Conservation (phyloP, 2,113 vertebrate genomes). For the Trematocara variabile region DNA sequence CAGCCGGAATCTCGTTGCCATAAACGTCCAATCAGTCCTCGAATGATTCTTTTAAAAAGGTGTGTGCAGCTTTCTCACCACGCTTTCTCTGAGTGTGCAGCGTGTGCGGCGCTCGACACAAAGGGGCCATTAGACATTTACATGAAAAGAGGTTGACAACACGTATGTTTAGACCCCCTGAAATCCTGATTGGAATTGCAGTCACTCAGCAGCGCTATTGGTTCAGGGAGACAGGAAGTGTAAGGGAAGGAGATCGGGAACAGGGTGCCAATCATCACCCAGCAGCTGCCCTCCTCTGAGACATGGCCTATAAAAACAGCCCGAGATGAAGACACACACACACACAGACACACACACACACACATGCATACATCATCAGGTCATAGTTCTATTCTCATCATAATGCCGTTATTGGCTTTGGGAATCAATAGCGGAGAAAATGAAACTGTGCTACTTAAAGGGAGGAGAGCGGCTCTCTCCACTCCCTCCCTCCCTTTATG, state of each 20-base stretch:
- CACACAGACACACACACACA: neutral
- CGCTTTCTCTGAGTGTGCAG: neutral
- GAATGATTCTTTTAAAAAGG: neutral
- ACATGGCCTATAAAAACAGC: conserved; percentile 58
- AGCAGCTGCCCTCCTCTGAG: conserved; percentile 59
- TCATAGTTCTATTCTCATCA: conserved; percentile 52
- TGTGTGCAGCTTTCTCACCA: neutral
- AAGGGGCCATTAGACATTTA: neutral
- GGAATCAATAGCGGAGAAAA: conserved; percentile 32
- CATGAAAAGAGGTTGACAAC: neutral
- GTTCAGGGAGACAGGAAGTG: conserved; percentile 40
- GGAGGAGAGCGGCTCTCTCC: conserved; percentile 38
- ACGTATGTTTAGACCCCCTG: neutral
- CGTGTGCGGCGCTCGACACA: neutral
- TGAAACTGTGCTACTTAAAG: neutral
- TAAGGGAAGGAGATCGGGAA: neutral
- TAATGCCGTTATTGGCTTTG: conserved; percentile 32
- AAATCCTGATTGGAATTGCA: conserved; percentile 22
- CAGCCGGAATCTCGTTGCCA: neutral
- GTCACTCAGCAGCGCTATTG: neutral
- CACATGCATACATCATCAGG: conserved; percentile 10
- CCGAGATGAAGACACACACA: neutral
- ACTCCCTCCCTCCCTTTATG: conserved; percentile 14
- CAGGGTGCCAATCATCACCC: conserved; percentile 39
- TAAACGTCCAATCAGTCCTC: neutral